Base-by-base conservation (phyloP, 2,888 invertebrate species). In the Arge pagana region DNA sequence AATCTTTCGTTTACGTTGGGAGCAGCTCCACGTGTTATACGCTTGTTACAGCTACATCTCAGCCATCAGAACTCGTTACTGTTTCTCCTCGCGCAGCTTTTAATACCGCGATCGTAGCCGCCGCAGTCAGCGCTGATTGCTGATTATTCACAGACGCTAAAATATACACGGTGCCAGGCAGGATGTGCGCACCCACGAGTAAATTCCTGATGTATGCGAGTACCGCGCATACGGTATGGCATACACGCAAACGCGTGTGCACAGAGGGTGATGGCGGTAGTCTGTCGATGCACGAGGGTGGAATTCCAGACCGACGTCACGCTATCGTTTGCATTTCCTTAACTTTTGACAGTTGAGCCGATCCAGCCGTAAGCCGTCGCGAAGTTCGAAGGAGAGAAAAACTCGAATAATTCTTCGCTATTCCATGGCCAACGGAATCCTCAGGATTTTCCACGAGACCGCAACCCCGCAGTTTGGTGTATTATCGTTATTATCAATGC, bases 141-240 rank as follows among this genome's bases (percentile, higher is more conserved):
- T 71, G 72, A 72, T 71, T 71, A 72, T 72, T 72, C 72, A 71
- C 70, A 68, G 71, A 71, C 66, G 65, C 67, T 67, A 66, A 68
- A 69, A 71, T 69, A 71, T 70, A 70, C 70, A 68, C 62, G 58
- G 58, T 16, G 19, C 10, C 31, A 21, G 21, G 33, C 35, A 33
- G 45, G 45, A 45, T 45, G 23, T 45, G 33, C 33, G 45, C 45
- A 33, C 45, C 31, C 45, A 23, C 23, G 33, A 35, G 23, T 24
- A 35, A 45, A 42, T 42, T 21, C 42, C 23, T 42, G 30, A 42
- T 19, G 15, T 30, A 42, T 42, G 19, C 42, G 42, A 42, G n/a
- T 30, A 42, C 31, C 23, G 15, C 33, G 21, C 23, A 45, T 24
- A 45, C 23, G 23, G 13, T 23, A 8, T 18, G 23, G 23, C 23